Evolutionary conservation across 2,113 vertebrate genomes (phyloP), one percentile per base, ranked within the genome.

Genomic region (Coracopsis vasa): DNA sequence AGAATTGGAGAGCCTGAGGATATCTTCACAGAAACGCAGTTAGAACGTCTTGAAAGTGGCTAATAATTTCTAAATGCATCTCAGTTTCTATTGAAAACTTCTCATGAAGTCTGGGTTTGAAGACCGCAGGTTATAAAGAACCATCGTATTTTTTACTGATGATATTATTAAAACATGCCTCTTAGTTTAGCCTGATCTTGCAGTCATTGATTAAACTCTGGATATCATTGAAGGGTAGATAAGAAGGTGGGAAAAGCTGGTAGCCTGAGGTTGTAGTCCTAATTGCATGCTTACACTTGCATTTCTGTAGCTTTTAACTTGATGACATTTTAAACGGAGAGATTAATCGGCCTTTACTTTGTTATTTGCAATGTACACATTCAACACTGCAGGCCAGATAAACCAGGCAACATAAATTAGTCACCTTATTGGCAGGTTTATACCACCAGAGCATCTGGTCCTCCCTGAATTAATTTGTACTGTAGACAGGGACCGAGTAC

Each of bases 381-480:
- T 80, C 39, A 86, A 78, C 2, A 10, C 47, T 16, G 29, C 64
- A 83, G 82, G 88, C 78, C 92, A 92, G 62, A 92, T 67, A 86
- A 94, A 95, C 16, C 3, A 92, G 85, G 89, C 77, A 92, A 77
- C 85, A 80, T 90, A 94, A 95, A 90, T 95, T 37, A 96, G 64
- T 39, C 47, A 83, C 47, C 61, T 86, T 67, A 80, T 35, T 44
- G 64, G 69, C 75, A 94, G 72, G 44, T 83, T 92, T 94, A 86
- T 20, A 70, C 33, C 64, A 78, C 39, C 7, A 79, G 50, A 93
- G 67, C 79, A 93, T 44, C 82, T 96, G 79, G 18, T 80, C n/a
- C 69, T 89, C 83, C 39, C 80, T 37, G 60, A 93, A 64, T 80
- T 78, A 85, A 93, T 84, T 20, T 60, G 71, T 62, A 28, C 75